Evolutionary conservation across 1,140 invertebrate genomes (phyloP), one percentile per base, ranked within the genome.

Genomic region (Leptopilina boulardi): DNA sequence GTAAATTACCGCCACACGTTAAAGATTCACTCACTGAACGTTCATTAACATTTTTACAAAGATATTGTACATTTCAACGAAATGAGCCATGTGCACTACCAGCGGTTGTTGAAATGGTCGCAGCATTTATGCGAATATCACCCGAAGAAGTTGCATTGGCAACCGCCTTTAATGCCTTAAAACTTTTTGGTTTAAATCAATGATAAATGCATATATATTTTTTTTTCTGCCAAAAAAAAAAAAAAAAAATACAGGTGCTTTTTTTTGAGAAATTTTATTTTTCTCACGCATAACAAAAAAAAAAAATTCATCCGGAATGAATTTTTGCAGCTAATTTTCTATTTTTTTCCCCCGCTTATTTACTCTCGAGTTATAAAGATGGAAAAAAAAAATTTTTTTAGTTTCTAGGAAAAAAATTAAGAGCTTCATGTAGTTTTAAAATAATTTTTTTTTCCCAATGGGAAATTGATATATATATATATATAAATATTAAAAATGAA

Each of bases 31-130:
- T 99, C 66, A 97, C 97, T 9, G 96, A 97, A 91, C 94, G 96
- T 92, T 97, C 93, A n/a, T 88, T 92, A 83, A 93, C 90, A 73
- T 95, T 93, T 88, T 88, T 94, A 80, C 93, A 92, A 80, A 92
- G 94, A 79, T 98, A 98, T 91, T 98, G 96, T 89, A 98, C 97
- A 74, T 99, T 99, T 91, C 97, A 99, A 92, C 93, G 98, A 79
- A 99, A 99, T 87, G 98, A 99, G 91, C 98, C 98, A 0, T 98
- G 97, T 91, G 97, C 97, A 18, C 91, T 99, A 74, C 97, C 97
- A 15, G 96, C 96, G 38, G 96, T 97, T 71, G 96, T 98, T 18
- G 98, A 99, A 91, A 95, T 99, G 93, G 94, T 99, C 77, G 97
- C 97, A 21, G 97, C 96, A 30, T 97, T 98, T 88, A 95, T 98